phyloP scores from a whole-genome alignment of 2,797 vertebrate species.

The Sitta carolinensis region DNA sequence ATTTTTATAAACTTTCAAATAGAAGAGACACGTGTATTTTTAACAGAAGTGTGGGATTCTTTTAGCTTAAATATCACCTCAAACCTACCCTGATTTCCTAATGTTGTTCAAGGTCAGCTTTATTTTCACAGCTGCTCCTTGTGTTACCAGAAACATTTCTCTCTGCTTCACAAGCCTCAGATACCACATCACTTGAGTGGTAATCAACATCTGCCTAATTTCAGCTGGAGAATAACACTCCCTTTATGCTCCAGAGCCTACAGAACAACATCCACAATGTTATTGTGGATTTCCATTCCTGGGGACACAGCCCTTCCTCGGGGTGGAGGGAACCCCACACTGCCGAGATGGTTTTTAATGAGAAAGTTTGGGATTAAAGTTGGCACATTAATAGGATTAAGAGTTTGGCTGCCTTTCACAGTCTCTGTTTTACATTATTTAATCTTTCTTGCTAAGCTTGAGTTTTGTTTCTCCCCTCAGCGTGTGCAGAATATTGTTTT shows the following conservation, averaged over 20 bases:
- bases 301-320: background rate
- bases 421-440: background rate
- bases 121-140: constrained; percentile 62
- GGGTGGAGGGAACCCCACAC: background rate
- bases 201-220: constrained; percentile 57
- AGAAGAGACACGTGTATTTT: background rate
- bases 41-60: background rate
- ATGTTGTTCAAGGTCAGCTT: constrained; percentile 21
- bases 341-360: background rate
- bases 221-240: constrained; percentile 51
- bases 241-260: constrained; percentile 10
- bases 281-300: constrained; percentile 31
- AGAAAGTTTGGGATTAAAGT: constrained; percentile 18
- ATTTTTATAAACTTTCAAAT: background rate
- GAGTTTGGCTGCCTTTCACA: background rate
- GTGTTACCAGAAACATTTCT: constrained; percentile 46
- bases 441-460: background rate
- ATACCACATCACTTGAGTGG: constrained; percentile 48
- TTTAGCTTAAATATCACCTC: background rate
- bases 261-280: background rate
- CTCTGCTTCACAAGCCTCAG: constrained; percentile 44
- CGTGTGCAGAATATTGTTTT: background rate
- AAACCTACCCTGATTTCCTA: background rate
- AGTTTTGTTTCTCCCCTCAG: background rate
- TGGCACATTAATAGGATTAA: constrained; percentile 52